Evolutionary conservation across 2,797 vertebrate species (phyloP), one percentile per base, ranked within the genome.

Genomic region (Anabacerthia variegaticeps): DNA sequence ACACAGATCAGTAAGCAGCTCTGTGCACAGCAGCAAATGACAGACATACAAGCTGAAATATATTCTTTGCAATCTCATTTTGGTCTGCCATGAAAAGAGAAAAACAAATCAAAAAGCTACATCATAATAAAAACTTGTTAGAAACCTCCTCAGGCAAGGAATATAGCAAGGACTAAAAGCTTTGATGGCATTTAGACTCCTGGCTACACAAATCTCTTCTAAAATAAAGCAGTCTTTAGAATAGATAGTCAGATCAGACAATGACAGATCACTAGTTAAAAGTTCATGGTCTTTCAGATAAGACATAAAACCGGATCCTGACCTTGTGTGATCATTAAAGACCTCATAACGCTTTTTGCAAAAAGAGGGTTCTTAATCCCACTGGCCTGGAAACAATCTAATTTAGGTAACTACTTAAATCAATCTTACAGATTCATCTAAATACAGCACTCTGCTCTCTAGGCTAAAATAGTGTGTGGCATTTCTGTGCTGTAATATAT

Each of bases 261-360:
- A 36, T 86, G 81, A 96, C 72, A 91, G 61, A 79, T 87, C 59
- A 88, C 62, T 77, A 93, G 72, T 65, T 93, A 51, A 36, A 92
- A 94, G 91, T 94, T 96, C 96, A 91, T 73, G 74, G 46, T 87
- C 91, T 94, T 96, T 84, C 65, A 96, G 78, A 94, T 92, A 79
- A 97, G 89, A 92, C 77, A 95, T 93, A 96, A 97, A 97, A 83
- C 66, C 1, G 0, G 89, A 88, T 91, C 85, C 48, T 92, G 94
- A 95, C 96, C 92, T 88, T 80, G 56, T 56, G 46, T 59, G 44
- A 72, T 93, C 85, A 95, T 94, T 96, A 96, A 95, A 92, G 89
- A 55, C 61, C 93, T 81, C 92, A 80, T 90, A 95, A 92, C 3
- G 6, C 39, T 88, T 95, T 95, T 89, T 92, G 49, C 65, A 92